Conservation (phyloP, 1,140 invertebrate species). For the Venustaconcha ellipsiformis region DNA sequence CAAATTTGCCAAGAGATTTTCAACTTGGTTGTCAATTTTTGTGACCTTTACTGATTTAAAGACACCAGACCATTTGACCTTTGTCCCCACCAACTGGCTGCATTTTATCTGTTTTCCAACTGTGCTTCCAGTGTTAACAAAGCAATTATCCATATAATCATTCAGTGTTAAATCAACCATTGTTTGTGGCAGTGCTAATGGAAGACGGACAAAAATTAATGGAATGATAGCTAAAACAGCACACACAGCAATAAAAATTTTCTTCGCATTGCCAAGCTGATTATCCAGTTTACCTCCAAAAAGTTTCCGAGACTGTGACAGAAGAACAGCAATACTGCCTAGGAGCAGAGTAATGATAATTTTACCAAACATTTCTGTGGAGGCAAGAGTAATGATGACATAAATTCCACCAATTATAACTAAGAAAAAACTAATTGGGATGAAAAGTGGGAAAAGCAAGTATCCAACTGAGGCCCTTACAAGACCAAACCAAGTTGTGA, state of each 20-base stretch:
- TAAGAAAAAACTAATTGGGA: conserved; percentile 49
- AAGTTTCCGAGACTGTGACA: conserved; percentile 55
- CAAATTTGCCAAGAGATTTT: conserved; percentile 47
- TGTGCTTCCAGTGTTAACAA: conserved; percentile 22
- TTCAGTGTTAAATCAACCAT: conserved; percentile 38
- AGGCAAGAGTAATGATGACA: conserved; percentile 40
- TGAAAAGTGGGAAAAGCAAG: conserved; percentile 51
- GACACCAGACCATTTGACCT: conserved; percentile 50
- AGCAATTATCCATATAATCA: conserved; percentile 45
- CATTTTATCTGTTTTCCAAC: conserved; percentile 45
- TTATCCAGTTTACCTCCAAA: conserved; percentile 52
- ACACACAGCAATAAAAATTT: conserved; percentile 55
- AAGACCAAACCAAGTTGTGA: conserved; percentile 82
- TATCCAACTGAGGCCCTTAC: conserved; percentile 79
- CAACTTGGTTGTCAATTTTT: conserved; percentile 53
- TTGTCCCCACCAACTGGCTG: conserved; percentile 45
- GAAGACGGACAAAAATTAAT: conserved; percentile 51
- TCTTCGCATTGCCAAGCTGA: conserved; percentile 44
- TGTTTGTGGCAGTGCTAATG: conserved; percentile 31
- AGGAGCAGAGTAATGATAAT: conserved; percentile 51
- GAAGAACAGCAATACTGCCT: conserved; percentile 44
- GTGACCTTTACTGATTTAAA: conserved; percentile 42
- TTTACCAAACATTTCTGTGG: conserved; percentile 56
- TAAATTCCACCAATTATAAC: conserved; percentile 38
- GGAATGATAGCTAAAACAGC: conserved; percentile 52